Evolutionary conservation across 2,797 vertebrate species (phyloP).

Genomic region (Siniperca undulata): DNA sequence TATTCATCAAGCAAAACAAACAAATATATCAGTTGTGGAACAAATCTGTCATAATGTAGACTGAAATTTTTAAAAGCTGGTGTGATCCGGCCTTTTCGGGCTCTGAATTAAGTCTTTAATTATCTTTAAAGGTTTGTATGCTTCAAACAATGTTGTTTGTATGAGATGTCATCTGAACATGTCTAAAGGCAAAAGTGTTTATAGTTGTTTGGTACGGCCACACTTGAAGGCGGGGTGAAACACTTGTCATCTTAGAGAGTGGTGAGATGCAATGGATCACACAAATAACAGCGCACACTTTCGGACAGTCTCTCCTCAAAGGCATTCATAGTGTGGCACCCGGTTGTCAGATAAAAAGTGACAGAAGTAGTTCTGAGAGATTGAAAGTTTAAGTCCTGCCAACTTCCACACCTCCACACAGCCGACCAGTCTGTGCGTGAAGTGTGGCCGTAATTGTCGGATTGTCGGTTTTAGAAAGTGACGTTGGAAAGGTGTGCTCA

Average conservation of each 20-base stretch:
- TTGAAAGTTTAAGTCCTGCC: conserved; percentile 8
- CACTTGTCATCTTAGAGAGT: not conserved
- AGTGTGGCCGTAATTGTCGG: not conserved
- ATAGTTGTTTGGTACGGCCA: no score
- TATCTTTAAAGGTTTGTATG: not conserved
- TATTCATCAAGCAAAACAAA: not conserved
- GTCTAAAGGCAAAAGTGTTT: not conserved
- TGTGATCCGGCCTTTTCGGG: conserved; percentile 13
- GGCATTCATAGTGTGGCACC: not conserved
- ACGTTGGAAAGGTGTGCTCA: not conserved
- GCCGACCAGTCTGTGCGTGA: not conserved
- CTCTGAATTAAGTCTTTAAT: conserved; percentile 2
- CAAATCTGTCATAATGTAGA: not conserved
- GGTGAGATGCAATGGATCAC: not conserved
- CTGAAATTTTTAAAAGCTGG: conserved; percentile 3
- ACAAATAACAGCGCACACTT: not conserved
- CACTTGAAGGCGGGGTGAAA: not conserved
- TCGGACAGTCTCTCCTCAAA: not conserved
- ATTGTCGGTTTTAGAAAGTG: not conserved
- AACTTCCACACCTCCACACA: conserved; percentile 14
- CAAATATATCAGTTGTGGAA: not conserved
- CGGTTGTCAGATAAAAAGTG: conserved; percentile 1
- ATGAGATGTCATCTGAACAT: not conserved
- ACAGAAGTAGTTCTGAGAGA: not conserved
- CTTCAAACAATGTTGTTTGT: not conserved